phyloP scores from a whole-genome alignment of 2,113 vertebrate genomes.

The Salvelinus fontinalis region DNA sequence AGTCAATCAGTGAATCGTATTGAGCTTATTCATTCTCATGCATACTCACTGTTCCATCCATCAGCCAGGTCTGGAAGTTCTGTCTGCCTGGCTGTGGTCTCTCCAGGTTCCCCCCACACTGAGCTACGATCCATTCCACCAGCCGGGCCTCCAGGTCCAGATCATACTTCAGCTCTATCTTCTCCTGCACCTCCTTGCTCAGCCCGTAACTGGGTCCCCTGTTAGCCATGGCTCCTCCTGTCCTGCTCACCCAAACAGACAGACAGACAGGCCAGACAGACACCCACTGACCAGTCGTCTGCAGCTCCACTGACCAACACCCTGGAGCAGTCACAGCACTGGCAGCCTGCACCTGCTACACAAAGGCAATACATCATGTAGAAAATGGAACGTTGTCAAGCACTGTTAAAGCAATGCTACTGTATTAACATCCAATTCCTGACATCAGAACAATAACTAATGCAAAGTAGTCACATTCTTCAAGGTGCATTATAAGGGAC shows the following conservation, averaged over 20 bases:
- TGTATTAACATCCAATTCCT: background rate
- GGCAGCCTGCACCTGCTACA: background rate
- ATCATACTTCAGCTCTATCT: slow-evolving; percentile 95
- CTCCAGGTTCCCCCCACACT: slow-evolving; percentile 83
- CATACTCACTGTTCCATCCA: slow-evolving; percentile 90
- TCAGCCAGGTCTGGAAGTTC: slow-evolving; percentile 93
- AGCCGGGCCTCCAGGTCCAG: slow-evolving; percentile 86
- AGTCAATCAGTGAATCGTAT: background rate
- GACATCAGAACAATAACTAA: background rate
- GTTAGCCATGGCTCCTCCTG: slow-evolving; percentile 86
- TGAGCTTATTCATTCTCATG: background rate
- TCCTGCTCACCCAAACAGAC: background rate
- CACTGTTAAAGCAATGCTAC: background rate
- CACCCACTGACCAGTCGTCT: background rate
- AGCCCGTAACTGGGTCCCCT: slow-evolving; percentile 92
- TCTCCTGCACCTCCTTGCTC: slow-evolving; percentile 95
- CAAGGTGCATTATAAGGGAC: too few relatives aligned
- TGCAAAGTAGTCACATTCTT: background rate
- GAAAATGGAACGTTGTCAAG: background rate
- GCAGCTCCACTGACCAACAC: background rate
- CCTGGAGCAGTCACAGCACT: slow-evolving; percentile 18
- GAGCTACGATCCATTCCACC: slow-evolving; percentile 89
- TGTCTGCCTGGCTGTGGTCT: slow-evolving; percentile 81
- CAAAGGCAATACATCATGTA: too few relatives aligned
- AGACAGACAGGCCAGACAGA: background rate